Evolutionary conservation across 2,113 vertebrate genomes (phyloP), one percentile per base, ranked within the genome.

Genomic region (Hiodon alosoides): DNA sequence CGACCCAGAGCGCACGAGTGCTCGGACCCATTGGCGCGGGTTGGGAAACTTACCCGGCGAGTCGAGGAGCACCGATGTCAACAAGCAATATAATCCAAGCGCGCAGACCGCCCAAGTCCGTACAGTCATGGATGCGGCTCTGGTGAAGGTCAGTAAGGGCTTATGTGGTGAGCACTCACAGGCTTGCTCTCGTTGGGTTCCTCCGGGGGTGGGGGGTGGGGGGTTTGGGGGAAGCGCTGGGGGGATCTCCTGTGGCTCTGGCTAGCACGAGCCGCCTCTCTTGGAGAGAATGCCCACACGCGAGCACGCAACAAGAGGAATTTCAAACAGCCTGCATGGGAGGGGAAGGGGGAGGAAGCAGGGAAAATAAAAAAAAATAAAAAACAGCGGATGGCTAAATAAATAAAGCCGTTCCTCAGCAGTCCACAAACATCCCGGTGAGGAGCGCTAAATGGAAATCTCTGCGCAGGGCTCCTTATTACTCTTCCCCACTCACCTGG

Each of bases 101-200:
- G 58, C 58, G 16, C 4, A 64, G 31, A 67, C 4, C 53, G 60
- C 58, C 17, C 53, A 48, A 7, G 73, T 69, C 16, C 5, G 52
- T 11, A 54, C 67, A 78, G 48, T 59, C 77, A 78, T 78, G 72
- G 77, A 74, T 74, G 67, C 67, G 48, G 71, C 54, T n/a, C 10
- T 4, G 54, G 9, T 9, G 17, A 14, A 50, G 54, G 62, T 13
- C 13, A 31, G 53, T 3, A 16, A 6, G 17, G 69, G 51, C 7
- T 4, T 9, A 51, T 13, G 58, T 54, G 17, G 51, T 7, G 60
- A 46, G 17, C 64, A 4, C 51, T 31, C 31, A 31, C 31, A 31
- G 31, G 31, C 31, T 31, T 4, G 4, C 11, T 72, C 69, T 13
- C n/a, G 47, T 58, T 67, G 53, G 46, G 50, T 16, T 58, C 64